phyloP scores from a whole-genome alignment of 2,888 invertebrate genomes.

The Kuschelorhynchus macadamiae region DNA sequence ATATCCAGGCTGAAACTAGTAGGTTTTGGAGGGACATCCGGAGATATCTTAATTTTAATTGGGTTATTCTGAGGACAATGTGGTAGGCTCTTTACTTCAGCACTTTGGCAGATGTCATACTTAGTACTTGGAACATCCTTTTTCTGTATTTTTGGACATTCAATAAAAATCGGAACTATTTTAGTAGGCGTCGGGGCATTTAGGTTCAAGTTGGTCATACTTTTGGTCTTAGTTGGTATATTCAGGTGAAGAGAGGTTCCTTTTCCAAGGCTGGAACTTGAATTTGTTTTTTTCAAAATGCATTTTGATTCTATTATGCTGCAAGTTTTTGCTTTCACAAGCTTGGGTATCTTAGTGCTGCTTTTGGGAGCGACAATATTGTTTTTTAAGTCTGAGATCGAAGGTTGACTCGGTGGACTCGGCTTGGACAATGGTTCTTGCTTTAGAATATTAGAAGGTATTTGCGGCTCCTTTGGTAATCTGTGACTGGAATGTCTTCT shows the following conservation, averaged over 20 bases:
- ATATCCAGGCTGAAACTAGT: background rate
- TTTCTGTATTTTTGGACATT: slow-evolving; percentile 9
- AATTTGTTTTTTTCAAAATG: slow-evolving; percentile 74
- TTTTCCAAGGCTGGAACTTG: slow-evolving; percentile 65
- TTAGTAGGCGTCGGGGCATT: slow-evolving; percentile 33
- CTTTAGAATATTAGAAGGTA: background rate
- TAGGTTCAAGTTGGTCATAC: slow-evolving; percentile 58
- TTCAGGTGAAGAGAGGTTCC: slow-evolving; percentile 3
- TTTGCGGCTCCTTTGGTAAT: slow-evolving; percentile 5
- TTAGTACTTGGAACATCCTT: slow-evolving; percentile 5
- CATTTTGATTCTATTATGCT: slow-evolving; percentile 80
- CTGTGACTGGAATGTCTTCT: slow-evolving; percentile 15
- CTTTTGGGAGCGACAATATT: slow-evolving; percentile 10
- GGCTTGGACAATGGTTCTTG: background rate
- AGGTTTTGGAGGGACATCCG: slow-evolving; percentile 14
- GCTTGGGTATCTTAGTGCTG: slow-evolving; percentile 69
- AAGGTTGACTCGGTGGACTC: background rate
- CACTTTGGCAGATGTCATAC: background rate
- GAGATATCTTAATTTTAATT: slow-evolving; percentile 16
- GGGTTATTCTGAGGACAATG: slow-evolving; percentile 19
- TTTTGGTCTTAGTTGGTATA: slow-evolving; percentile 58
- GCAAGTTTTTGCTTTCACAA: slow-evolving; percentile 80
- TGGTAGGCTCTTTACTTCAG: slow-evolving; percentile 4
- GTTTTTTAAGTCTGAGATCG: background rate
- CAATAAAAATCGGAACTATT: slow-evolving; percentile 36